Base-by-base conservation (phyloP, 2,888 invertebrate genomes). In the Nineta flava region DNA sequence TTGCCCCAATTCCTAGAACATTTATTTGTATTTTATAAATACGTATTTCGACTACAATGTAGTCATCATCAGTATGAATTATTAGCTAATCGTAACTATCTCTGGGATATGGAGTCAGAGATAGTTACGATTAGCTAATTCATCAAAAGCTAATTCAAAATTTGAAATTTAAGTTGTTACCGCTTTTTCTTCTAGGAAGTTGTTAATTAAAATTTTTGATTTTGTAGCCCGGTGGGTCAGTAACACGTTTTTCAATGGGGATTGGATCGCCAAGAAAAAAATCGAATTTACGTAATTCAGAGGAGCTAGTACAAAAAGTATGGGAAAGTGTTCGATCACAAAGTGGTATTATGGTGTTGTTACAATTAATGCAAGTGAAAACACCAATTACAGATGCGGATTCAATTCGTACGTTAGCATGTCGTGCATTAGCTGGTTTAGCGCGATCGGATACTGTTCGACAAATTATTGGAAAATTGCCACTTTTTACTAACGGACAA, bases 381-480 rank as follows among this genome's bases (percentile, higher is more conserved):
- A 83, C 87, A 0, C 97, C 97, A 0, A 90, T 96, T 50, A 95
- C 95, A 2, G 96, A 97, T 71, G 97, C 97, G 13, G 97, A 99
- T 68, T 81, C 86, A 38, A 83, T 99, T 57, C 77, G 97, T 47
- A 91, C 92, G 3, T 73, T 96, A 59, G 95, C 97, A 0, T 96
- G 96, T 63, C 77, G 87, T 57, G 94, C 94, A 4, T 71, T 97
- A 44, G 88, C 91, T 31, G 97, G 97, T 0, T 72, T 99, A 32
- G 90, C 95, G 1, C 75, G 96, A n/a, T 91, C 88, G 50, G 88
- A 92, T 63, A 90, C 88, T 47, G 87, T 96, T 2, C 70, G 87
- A 5, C 96, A 97, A 71, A 96, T 97, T 59, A 85, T 97, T 52
- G 85, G 92, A 58, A 96, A 96, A 67, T 73, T 97, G 54, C 95